These are phyloP conservation scores for Chelonus insularis DNA, from an alignment of 1,140 invertebrate genomes.

Conservation along the genomic window DNA sequence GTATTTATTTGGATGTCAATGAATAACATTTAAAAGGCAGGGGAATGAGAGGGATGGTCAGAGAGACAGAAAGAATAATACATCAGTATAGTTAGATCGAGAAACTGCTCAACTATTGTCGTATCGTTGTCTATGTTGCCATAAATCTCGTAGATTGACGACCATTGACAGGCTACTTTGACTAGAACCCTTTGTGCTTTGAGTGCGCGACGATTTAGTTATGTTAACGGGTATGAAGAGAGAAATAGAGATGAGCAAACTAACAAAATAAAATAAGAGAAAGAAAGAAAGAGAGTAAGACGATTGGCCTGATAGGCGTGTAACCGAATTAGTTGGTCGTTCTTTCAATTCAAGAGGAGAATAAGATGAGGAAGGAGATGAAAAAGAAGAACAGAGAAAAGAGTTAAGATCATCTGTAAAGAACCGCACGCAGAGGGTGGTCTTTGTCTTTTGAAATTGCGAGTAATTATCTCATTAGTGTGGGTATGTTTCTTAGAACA, in stretches of 20 bases:
- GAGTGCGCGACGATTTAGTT: neutral
- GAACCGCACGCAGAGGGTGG: slow-evolving; percentile 14
- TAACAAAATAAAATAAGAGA: neutral
- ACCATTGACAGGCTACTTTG: slow-evolving; percentile 15
- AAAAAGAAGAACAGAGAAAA: neutral
- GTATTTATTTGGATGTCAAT: neutral
- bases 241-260: neutral
- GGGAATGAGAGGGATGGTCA: neutral
- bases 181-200: slow-evolving; percentile 11
- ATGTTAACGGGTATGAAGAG: neutral
- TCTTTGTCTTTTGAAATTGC: slow-evolving; percentile 27
- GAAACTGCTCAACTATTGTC: neutral
- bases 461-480: slow-evolving; percentile 27
- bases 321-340: slow-evolving; percentile 25
- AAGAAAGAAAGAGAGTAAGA: neutral
- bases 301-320: slow-evolving; percentile 30
- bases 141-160: slow-evolving; percentile 19
- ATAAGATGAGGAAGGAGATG: neutral
- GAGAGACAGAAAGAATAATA: neutral
- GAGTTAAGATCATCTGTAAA: neutral
- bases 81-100: neutral
- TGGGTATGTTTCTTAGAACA: slow-evolving; percentile 10
- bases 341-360: slow-evolving; percentile 12
- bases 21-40: neutral
- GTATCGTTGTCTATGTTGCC: neutral